Conservation (phyloP, 2,888 invertebrate genomes). For the Agriotes lineatus region DNA sequence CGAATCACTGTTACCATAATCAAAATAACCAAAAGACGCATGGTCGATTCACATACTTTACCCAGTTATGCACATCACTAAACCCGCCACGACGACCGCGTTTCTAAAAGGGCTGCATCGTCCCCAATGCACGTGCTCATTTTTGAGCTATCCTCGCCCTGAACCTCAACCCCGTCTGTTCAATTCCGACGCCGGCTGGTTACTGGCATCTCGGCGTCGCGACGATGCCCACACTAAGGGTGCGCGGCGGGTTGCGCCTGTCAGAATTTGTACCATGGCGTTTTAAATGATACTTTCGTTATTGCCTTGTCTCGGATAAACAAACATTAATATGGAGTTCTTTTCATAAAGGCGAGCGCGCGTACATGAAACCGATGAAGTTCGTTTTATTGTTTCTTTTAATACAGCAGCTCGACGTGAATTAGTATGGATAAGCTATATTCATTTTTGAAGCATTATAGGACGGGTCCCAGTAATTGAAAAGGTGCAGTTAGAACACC, state of each 20-base stretch:
- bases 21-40: constrained; percentile 58
- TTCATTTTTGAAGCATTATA: too few relatives aligned
- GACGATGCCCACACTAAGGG: constrained; percentile 19
- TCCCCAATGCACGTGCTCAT: constrained; percentile 29
- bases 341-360: constrained; percentile 24
- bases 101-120: not conserved
- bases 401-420: too few relatives aligned
- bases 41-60: constrained; percentile 54
- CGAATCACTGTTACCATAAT: constrained; percentile 55
- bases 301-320: constrained; percentile 41
- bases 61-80: constrained; percentile 22
- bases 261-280: constrained; percentile 38
- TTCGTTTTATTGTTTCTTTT: constrained; percentile 28
- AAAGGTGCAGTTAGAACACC: too few relatives aligned
- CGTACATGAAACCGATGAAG: constrained; percentile 24
- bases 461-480: too few relatives aligned
- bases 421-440: too few relatives aligned
- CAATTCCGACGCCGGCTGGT: constrained; percentile 34
- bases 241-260: constrained; percentile 44
- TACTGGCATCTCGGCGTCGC: constrained; percentile 38
- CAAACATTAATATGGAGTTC: constrained; percentile 37
- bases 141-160: constrained; percentile 20
- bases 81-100: constrained; percentile 10
- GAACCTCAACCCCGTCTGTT: constrained; percentile 22
- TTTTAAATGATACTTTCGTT: constrained; percentile 45